Evolutionary conservation across 35 echinoderm and acorn worm species (phyloP).

Genomic region (Holothuria glaberrima): DNA sequence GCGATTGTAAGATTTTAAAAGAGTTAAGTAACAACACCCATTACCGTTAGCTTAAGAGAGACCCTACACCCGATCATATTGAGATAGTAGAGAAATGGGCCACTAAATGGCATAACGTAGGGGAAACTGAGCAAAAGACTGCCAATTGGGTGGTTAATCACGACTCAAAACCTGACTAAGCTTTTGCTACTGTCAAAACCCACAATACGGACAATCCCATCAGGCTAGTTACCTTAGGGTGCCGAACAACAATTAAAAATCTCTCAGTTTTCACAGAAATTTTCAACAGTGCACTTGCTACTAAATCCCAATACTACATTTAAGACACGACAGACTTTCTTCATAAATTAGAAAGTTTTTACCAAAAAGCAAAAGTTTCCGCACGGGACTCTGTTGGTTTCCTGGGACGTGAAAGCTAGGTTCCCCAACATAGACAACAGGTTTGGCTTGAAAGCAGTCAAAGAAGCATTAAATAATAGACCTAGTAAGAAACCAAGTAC

Average conservation of each 20-base stretch:
- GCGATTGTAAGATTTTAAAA: neutral
- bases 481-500: too few relatives aligned
- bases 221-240: neutral
- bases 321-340: too few relatives aligned
- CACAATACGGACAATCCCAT: neutral
- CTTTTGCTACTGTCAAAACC: neutral
- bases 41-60: neutral
- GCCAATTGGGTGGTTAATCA: neutral
- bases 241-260: constrained; percentile 2
- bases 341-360: too few relatives aligned
- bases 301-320: too few relatives aligned
- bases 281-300: too few relatives aligned
- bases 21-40: too few relatives aligned
- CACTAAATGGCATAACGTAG: neutral
- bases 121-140: neutral
- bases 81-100: neutral
- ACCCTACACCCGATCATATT: neutral
- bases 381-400: too few relatives aligned
- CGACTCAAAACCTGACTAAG: neutral
- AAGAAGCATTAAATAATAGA: too few relatives aligned
- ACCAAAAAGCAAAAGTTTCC: too few relatives aligned
- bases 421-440: too few relatives aligned
- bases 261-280: neutral
- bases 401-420: too few relatives aligned
- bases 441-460: too few relatives aligned